Base-by-base conservation (phyloP, 2,113 vertebrate species). In the Glaucomys volans region DNA sequence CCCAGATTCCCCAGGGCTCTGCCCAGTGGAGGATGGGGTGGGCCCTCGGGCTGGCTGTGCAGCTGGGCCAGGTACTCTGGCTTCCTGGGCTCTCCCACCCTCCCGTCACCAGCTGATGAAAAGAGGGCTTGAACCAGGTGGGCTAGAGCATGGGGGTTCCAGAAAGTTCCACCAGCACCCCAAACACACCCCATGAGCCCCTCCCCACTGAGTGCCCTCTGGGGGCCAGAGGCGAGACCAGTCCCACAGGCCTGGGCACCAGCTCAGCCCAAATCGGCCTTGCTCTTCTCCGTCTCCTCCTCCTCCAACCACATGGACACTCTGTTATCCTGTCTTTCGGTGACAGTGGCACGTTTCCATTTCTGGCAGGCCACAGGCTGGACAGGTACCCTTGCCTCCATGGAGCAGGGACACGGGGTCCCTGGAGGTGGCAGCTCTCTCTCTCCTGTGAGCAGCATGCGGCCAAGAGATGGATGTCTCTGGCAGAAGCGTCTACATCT, bases 381-480 rank as follows among this genome's bases (percentile, higher is more conserved):
- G 35, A n/a, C 1, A 10, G 50, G 11, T 12, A 8, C 16, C n/a
- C 77, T 26, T 26, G 12, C 22, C 11, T 1, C 52, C 54, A 57
- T 0, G 20, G 3, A 22, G 8, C 54, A 24, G 37, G 4, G 79
- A 82, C 24, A 28, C 14, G 13, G 17, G 13, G 71, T 57, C 26
- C 17, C 35, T 59, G 32, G 14, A 28, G 13, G 62, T 3, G 35
- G 32, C 4, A 22, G 80, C 4, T 24, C 16, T 14, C 64, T 24
- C 0, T 0, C 66, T 62, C 77, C 1, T 22, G 8, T 1, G 5
- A 64, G 54, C 13, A 0, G 2, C 4, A 0, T 1, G 16, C 18
- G 2, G 62, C 14, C 7, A 6, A 8, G 0, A n/a, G n/a, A 44
- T 17, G 32, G 0, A 30, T 0, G 1, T 52, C 76, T 62, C 54